Evolutionary conservation across 2,113 vertebrate genomes (phyloP).

Genomic region (Alectura lathami): DNA sequence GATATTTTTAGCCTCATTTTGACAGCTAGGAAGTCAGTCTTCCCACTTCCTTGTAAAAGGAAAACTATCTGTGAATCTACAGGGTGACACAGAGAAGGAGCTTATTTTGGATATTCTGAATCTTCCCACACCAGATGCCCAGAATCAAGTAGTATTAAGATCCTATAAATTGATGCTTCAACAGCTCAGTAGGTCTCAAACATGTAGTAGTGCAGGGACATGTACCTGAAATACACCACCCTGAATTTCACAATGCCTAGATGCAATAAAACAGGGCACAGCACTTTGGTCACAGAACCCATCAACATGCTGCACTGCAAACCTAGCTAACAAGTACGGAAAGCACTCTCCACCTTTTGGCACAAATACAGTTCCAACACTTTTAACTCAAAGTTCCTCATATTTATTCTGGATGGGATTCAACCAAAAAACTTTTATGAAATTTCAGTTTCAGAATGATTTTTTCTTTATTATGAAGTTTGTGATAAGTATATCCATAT

Average conservation of each 20-base stretch:
- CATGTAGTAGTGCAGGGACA: not conserved
- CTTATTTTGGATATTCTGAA: not conserved
- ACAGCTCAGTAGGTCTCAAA: not conserved
- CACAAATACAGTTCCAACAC: fast-evolving
- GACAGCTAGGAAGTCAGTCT: not conserved
- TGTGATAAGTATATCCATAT: not conserved
- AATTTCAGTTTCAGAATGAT: not conserved
- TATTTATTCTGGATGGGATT: not conserved
- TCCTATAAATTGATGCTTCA: not conserved
- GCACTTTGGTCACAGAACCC: not conserved
- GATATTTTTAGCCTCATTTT: not conserved
- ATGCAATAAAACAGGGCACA: fast-evolving
- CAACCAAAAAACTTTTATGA: not conserved
- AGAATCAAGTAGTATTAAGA: not conserved
- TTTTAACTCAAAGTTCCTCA: not conserved
- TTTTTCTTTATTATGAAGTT: not conserved
- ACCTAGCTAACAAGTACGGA: not conserved
- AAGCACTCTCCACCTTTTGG: not conserved
- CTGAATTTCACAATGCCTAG: not conserved
- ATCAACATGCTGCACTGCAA: not conserved
- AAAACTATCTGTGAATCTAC: not conserved
- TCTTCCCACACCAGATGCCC: not conserved
- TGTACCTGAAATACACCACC: not conserved
- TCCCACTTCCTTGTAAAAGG: not conserved
- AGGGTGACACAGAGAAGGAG: not conserved